Base-by-base conservation (phyloP, 2,888 invertebrate species). In the Osedax frankpressi region DNA sequence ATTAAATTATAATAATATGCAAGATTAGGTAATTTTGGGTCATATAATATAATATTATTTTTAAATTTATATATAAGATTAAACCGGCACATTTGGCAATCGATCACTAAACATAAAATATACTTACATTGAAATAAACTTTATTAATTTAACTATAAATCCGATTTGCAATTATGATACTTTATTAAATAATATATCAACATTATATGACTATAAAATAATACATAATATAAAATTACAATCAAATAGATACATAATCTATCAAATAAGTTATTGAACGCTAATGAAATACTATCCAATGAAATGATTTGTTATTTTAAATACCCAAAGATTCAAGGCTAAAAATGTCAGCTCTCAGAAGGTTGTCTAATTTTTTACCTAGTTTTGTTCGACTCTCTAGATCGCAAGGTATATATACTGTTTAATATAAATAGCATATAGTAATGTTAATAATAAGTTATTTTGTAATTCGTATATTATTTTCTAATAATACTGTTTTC, bases 261-360 rank as follows among this genome's bases (percentile, higher is more conserved):
- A 44, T 44, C 6, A 44, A 11, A 44, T 11, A 11, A 44, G 19
- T 44, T 6, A 44, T 44, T 44, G 44, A 44, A 44, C 44, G 44
- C 44, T 19, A 6, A 44, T 44, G 6, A n/a, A 11, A 44, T 44
- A 44, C 6, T 44, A 44, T 19, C 44, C 44, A 44, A 44, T 44
- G 19, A 19, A 19, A 44, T 44, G 19, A 11, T 44, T 44, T 44
- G 44, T 44, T 44, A 44, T 44, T 6, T 11, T 19, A 44, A 44
- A 11, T 44, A 44, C 44, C 6, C 6, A 44, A 19, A 44, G 6
- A 44, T 44, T 44, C 44, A 19, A 44, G n/a, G n/a, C n/a, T 65
- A 69, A 69, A 69, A 69, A 69, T 69, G 69, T 28, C 69, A n/a
- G 69, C 69, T 30, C 24, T 69, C 29, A 69, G 69, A 69, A 69